Evolutionary conservation across 2,797 vertebrate species (phyloP), one percentile per base, ranked within the genome.

Genomic region (Myripristis jacobus): DNA sequence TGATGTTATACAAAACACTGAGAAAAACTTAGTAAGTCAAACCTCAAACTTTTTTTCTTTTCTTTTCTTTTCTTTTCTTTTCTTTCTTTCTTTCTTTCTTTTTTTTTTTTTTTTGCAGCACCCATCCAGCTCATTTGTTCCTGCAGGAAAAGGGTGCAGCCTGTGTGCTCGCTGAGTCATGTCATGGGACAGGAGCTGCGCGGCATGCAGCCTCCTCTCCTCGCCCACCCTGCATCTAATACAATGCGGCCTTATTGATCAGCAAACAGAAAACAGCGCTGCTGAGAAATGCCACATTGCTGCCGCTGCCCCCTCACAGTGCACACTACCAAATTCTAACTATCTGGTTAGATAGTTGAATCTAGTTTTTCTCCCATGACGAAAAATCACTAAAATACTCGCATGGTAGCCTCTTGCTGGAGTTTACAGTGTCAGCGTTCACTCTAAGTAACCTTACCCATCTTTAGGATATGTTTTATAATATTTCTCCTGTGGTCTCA

Each of bases 191-290:
- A 65, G 18, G 31, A 51, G 56, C 54, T 71, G 44, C 9, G n/a
- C 19, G 31, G 34, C 21, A 51, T 38, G 44, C 71, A 72, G 73
- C 64, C 69, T 70, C 60, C 70, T 53, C 60, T 63, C 80, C 81
- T 83, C 87, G 6, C 87, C 90, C 87, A 74, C 87, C 78, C 69
- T 50, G 52, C 52, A 0, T 9, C 27, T 36, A 41, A 73, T 13
- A 90, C 91, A 93, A 92, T 91, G 88, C 80, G 63, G 83, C 84
- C 75, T 85, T 83, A 89, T 88, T 84, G 87, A 92, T 87, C 77
- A 46, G 52, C 44, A 24, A 3, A 24, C 11, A 38, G 11, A 38
- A 12, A 38, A 12, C 10, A 18, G 43, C 55, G 34, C 55, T 44
- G 76, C 66, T 52, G 24, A 36, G 7, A 77, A 69, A 85, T 87